These are phyloP conservation scores for Drosophila sulfurigaster DNA, from an alignment of 1,140 invertebrate genomes.

Conservation along the genomic window DNA sequence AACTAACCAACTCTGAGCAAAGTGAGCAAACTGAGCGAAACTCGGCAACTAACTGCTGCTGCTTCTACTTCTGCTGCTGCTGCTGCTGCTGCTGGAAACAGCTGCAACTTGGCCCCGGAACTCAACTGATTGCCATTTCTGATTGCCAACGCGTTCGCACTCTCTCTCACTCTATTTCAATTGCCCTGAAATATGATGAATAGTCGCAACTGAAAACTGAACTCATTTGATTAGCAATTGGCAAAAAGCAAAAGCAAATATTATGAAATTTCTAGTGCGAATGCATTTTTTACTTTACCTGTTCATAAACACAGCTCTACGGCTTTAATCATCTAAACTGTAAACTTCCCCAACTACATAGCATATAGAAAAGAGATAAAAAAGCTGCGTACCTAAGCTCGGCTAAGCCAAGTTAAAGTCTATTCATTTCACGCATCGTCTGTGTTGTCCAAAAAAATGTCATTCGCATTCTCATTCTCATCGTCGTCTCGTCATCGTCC, in stretches of 20 bases:
- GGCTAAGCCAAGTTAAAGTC: conserved; percentile 56
- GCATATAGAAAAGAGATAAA: conserved; percentile 20
- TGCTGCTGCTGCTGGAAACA: neutral
- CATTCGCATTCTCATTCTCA: neutral
- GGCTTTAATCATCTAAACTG: neutral
- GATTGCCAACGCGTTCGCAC: neutral
- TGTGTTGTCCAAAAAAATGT: conserved; percentile 43
- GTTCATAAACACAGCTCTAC: neutral
- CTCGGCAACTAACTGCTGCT: neutral
- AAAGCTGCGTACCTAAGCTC: conserved; percentile 25
- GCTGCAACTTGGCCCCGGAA: conserved; percentile 26
- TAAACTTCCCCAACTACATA: neutral
- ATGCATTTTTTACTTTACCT: neutral
- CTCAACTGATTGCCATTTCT: conserved; percentile 13
- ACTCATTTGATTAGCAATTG: conserved; percentile 12
- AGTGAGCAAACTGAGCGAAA: neutral
- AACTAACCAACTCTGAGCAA: neutral
- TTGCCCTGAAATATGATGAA: neutral
- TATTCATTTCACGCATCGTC: conserved; percentile 76
- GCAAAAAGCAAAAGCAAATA: neutral
- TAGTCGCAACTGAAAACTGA: neutral
- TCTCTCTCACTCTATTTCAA: neutral
- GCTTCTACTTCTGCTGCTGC: too few species aligned
- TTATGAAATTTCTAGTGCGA: too few species aligned
- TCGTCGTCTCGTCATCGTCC: neutral